Conservation (phyloP, 2,888 invertebrate species). For the Hipparchia semele region DNA sequence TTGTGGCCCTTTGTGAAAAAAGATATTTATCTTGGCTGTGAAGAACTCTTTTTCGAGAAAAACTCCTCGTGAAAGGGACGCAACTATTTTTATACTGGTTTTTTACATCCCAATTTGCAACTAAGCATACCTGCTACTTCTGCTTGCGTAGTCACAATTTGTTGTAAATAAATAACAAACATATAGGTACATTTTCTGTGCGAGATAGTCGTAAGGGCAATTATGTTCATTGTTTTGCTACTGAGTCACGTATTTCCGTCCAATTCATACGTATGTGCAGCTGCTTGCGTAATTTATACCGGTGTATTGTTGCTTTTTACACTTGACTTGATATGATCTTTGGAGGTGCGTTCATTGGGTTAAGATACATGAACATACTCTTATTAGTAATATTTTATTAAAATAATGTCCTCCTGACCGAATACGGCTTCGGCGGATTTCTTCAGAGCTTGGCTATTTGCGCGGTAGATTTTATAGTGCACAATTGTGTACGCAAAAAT, state of each 20-base stretch:
- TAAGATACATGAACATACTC: neutral
- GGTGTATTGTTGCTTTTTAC: slow-evolving; percentile 17
- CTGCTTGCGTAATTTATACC: slow-evolving; percentile 34
- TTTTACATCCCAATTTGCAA: too few species aligned
- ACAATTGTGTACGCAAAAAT: too few species aligned
- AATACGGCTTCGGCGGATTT: too few species aligned
- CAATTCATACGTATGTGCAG: slow-evolving; percentile 17
- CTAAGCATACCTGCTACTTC: neutral
- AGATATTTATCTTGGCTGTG: too few species aligned
- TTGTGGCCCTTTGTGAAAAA: too few species aligned
- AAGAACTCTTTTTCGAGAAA: too few species aligned
- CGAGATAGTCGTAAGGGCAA: slow-evolving; percentile 33
- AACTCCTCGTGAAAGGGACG: too few species aligned
- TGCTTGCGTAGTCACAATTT: neutral
- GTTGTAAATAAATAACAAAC: neutral
- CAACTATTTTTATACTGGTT: too few species aligned
- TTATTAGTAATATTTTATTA: neutral
- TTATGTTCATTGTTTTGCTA: slow-evolving; percentile 35
- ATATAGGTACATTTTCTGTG: slow-evolving; percentile 5
- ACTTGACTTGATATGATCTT: slow-evolving; percentile 12
- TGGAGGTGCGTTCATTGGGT: neutral
- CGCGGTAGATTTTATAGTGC: too few species aligned
- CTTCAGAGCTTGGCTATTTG: too few species aligned
- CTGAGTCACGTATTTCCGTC: slow-evolving; percentile 39
- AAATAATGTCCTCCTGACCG: neutral